Percentiles rank a stretch among this genome's conserved stretches.
phyloP scores from a whole-genome alignment of 2,888 invertebrate genomes.

The Hydrotaea cyrtoneurina region DNA sequence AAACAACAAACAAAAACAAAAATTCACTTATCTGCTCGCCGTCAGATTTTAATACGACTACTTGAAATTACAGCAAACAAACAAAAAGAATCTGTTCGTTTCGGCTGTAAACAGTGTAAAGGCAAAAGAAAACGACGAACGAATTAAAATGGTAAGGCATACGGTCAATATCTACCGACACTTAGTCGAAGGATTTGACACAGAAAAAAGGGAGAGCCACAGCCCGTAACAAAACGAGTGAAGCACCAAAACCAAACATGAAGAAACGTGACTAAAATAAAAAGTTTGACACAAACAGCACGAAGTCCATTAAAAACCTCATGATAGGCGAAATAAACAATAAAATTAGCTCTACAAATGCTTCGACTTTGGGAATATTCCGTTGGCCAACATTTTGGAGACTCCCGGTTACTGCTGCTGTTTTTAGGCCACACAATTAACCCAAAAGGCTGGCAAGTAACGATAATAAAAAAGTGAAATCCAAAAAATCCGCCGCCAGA shows the following conservation, averaged over 20 bases:
- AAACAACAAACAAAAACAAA: constrained; percentile 2
- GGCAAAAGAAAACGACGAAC: neutral
- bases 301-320: constrained; percentile 66
- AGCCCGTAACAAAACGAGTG: neutral
- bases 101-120: constrained; percentile 48
- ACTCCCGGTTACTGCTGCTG: neutral
- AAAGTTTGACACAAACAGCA: constrained; percentile 37
- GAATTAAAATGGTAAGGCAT: constrained; percentile 50
- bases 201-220: too few relatives aligned
- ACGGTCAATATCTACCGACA: constrained; percentile 1
- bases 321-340: constrained; percentile 63
- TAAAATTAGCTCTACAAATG: constrained; percentile 65
- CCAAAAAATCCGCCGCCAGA: constrained; percentile 38
- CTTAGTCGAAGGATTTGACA: neutral
- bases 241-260: constrained; percentile 44
- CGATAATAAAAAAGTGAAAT: constrained; percentile 41
- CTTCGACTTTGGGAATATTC: neutral
- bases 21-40: constrained; percentile 62
- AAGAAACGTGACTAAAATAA: constrained; percentile 61
- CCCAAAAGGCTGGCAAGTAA: constrained; percentile 55
- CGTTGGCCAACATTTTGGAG: neutral
- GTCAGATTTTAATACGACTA: constrained; percentile 34
- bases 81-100: constrained; percentile 42
- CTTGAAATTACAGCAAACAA: constrained; percentile 11
- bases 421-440: constrained; percentile 66